phyloP scores from a whole-genome alignment of 2,113 vertebrate species.

The Cryptoleucopteryx plumbea region DNA sequence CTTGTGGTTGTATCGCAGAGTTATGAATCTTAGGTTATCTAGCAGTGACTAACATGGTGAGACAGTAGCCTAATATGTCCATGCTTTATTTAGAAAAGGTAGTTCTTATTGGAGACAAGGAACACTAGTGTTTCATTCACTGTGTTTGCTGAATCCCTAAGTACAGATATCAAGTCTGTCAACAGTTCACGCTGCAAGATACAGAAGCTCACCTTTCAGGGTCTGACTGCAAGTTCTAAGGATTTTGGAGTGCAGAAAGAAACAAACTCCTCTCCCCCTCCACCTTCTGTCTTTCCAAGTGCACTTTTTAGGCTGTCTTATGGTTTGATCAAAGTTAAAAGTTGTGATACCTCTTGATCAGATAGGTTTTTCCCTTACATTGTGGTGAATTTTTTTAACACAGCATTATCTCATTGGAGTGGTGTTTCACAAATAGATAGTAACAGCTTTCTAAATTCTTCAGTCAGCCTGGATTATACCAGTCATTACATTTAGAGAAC shows the following conservation, averaged over 20 bases:
- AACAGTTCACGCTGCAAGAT: not conserved
- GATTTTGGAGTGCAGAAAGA: not conserved
- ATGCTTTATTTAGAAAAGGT: conserved; percentile 50
- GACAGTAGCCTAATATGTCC: not conserved
- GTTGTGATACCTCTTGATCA: not conserved
- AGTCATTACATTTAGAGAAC: not conserved
- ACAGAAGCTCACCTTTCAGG: not conserved
- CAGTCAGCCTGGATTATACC: not conserved
- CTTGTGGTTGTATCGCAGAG: not conserved
- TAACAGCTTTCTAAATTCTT: not conserved
- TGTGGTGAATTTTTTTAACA: not conserved
- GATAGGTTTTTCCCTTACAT: not conserved
- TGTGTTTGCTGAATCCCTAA: not conserved
- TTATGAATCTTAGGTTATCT: conserved; percentile 44
- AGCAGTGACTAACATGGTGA: conserved; percentile 10
- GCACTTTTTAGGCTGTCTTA: not conserved
- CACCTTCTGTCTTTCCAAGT: not conserved
- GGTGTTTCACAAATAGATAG: not conserved
- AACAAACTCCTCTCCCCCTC: not conserved
- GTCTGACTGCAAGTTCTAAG: not conserved
- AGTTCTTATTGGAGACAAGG: not conserved
- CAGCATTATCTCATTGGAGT: not conserved
- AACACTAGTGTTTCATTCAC: not conserved
- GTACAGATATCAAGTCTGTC: not conserved
- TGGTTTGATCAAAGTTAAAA: not conserved